phyloP scores from a whole-genome alignment of 2,113 vertebrate genomes.

The Zosterops lateralis region DNA sequence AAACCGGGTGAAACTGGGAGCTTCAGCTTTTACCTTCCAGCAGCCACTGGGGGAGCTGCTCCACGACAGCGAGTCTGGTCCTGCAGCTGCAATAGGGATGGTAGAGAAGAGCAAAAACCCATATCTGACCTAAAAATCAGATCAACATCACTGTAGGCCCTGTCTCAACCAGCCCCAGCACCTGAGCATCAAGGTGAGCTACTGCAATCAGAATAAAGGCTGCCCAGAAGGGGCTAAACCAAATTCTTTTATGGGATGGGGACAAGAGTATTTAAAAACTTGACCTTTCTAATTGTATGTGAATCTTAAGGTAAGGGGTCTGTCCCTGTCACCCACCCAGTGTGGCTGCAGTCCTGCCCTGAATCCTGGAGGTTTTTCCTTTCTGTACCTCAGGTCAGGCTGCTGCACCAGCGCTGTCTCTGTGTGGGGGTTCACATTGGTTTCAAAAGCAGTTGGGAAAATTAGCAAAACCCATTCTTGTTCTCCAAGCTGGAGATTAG shows the following conservation, averaged over 20 bases:
- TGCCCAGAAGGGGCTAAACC: background rate
- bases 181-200: background rate
- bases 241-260: background rate
- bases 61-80: background rate
- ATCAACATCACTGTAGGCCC: background rate
- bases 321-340: background rate
- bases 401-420: background rate
- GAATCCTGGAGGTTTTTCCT: background rate
- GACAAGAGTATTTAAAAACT: background rate
- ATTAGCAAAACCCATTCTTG: background rate
- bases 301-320: background rate
- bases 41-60: background rate
- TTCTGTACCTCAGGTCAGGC: background rate
- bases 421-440: background rate
- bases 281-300: background rate
- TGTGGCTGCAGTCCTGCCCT: background rate
- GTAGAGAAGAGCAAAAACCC: background rate
- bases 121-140: background rate
- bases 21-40: background rate
- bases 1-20: background rate
- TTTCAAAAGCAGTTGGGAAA: background rate
- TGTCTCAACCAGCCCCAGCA: background rate
- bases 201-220: background rate
- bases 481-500: background rate
- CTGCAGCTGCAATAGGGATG: background rate